Conservation (phyloP, 2,888 invertebrate species). For the Poecilus cupreus region DNA sequence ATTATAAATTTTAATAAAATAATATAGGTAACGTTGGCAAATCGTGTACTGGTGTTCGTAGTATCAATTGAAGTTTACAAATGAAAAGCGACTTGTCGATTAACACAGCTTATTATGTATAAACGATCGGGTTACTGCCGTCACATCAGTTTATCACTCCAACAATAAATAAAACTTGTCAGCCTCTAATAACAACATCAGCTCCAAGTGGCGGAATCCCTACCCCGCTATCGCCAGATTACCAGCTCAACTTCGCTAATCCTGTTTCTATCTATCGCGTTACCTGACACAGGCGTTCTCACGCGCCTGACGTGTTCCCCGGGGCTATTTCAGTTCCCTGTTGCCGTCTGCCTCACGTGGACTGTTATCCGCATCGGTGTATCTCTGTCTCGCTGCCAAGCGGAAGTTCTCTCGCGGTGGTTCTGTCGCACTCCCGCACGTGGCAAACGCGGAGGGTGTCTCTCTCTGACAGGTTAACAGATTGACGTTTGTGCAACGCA, state of each 20-base stretch:
- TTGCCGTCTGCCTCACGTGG: neutral
- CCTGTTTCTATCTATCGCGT: constrained; percentile 25
- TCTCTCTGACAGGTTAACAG: constrained; percentile 26
- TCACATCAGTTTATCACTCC: neutral
- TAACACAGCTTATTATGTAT: neutral
- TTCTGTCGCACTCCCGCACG: neutral
- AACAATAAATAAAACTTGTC: neutral
- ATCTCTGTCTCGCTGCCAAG: neutral
- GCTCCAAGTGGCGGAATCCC: too few relatives aligned
- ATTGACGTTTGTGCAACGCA: constrained; percentile 42
- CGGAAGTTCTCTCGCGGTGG: neutral
- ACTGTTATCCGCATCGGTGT: neutral
- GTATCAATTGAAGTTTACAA: too few relatives aligned
- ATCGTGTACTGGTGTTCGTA: too few relatives aligned
- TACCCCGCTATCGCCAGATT: neutral
- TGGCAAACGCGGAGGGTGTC: neutral
- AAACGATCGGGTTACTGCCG: neutral
- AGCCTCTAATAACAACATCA: neutral
- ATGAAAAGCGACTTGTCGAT: neutral
- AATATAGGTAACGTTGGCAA: too few relatives aligned
- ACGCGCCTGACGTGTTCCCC: constrained; percentile 6
- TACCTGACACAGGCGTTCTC: constrained; percentile 47
- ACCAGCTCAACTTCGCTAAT: neutral
- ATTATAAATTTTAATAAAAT: too few relatives aligned
- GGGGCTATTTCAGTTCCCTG: constrained; percentile 3